Conservation (phyloP, 1,140 invertebrate genomes). For the Penaeus japonicus region DNA sequence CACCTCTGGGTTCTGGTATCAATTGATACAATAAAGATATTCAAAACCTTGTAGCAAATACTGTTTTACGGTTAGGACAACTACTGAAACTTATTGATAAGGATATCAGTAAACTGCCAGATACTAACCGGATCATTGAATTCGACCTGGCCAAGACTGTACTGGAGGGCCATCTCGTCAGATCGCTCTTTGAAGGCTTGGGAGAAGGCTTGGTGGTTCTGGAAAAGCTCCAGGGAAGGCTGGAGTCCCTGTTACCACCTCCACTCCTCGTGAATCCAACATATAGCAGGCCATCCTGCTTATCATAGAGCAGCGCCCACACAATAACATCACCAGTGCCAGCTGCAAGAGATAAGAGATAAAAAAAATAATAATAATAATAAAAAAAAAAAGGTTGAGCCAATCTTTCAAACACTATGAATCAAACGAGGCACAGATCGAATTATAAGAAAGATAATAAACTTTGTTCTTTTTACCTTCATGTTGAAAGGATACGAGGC, state of each 20-base stretch:
- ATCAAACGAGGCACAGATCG: too few species aligned
- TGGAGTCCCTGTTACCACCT: not conserved
- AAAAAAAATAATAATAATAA: too few species aligned
- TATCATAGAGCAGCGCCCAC: not conserved
- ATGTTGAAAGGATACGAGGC: too few species aligned
- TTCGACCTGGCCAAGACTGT: not conserved
- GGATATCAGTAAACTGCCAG: too few species aligned
- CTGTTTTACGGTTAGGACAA: too few species aligned
- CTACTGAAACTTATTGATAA: too few species aligned
- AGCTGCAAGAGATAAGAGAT: not conserved
- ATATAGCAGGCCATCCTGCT: not conserved
- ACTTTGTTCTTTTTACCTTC: too few species aligned
- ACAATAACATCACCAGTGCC: not conserved
- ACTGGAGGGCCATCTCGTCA: not conserved
- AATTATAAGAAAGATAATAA: too few species aligned
- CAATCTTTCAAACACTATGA: too few species aligned
- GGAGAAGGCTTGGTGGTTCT: not conserved
- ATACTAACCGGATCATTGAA: not conserved
- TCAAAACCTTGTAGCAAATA: not conserved
- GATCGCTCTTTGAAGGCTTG: not conserved
- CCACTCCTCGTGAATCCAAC: not conserved
- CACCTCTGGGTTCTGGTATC: not conserved
- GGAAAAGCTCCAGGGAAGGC: not conserved
- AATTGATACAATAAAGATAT: not conserved
- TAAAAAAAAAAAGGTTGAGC: too few species aligned